Conservation (phyloP, 2,888 invertebrate species). For the Eledone cirrhosa region DNA sequence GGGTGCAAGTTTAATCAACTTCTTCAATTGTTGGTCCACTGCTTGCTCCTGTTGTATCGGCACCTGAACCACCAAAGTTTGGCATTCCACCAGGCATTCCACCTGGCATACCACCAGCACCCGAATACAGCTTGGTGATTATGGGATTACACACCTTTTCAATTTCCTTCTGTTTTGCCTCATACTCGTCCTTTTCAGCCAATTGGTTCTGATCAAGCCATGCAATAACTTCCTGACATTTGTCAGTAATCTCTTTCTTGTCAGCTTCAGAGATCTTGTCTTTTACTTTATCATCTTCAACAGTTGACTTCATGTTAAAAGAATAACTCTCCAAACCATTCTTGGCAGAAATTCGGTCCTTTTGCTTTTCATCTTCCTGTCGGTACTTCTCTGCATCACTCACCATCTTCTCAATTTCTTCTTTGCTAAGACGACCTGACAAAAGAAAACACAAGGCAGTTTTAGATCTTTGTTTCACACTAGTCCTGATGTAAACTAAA, state of each 20-base stretch:
- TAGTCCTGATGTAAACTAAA: too few relatives aligned
- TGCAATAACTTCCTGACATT: constrained; percentile 78
- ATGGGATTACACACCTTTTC: constrained; percentile 93
- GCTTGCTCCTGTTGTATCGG: constrained; percentile 45
- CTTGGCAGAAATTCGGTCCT: constrained; percentile 75
- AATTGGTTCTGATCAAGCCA: constrained; percentile 73
- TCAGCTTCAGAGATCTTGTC: constrained; percentile 87
- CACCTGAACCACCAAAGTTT: constrained; percentile 65
- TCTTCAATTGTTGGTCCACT: constrained; percentile 71
- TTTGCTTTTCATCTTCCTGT: constrained; percentile 72
- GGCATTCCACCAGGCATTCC: constrained; percentile 55
- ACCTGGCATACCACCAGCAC: constrained; percentile 57
- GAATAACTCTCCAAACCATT: constrained; percentile 86
- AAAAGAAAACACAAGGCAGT: background rate
- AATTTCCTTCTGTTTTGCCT: constrained; percentile 93
- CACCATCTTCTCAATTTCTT: constrained; percentile 93
- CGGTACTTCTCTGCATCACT: constrained; percentile 93
- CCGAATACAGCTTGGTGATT: constrained; percentile 93
- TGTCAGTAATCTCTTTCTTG: constrained; percentile 82
- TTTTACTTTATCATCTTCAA: constrained; percentile 93
- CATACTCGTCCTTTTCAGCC: constrained; percentile 93
- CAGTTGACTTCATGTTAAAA: constrained; percentile 88
- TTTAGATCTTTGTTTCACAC: background rate
- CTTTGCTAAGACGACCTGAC: constrained; percentile 81
- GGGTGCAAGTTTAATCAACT: constrained; percentile 67